phyloP scores from a whole-genome alignment of 2,797 vertebrate species.

The Meda fulgida region DNA sequence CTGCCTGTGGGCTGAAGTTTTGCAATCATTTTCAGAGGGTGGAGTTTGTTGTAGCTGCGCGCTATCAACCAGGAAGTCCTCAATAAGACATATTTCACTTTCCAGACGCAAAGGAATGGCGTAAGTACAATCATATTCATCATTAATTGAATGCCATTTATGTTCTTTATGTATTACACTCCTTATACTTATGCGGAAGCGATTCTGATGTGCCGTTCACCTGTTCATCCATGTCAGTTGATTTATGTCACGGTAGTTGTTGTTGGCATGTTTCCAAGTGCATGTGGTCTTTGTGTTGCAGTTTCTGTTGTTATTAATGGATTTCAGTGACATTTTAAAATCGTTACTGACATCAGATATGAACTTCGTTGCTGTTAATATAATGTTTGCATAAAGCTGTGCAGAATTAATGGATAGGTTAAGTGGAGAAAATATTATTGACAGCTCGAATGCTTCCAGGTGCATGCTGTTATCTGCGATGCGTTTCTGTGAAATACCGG shows the following conservation, averaged over 20 bases:
- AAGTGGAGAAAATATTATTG: neutral
- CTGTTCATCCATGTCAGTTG: neutral
- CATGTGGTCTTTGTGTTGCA: neutral
- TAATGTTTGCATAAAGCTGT: neutral
- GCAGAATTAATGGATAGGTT: neutral
- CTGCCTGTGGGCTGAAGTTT: neutral
- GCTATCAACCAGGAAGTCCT: slow-evolving; percentile 51
- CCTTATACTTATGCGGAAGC: neutral
- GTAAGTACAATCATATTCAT: slow-evolving; percentile 36
- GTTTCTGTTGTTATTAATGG: neutral
- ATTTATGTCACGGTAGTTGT: neutral
- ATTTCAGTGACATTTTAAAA: neutral
- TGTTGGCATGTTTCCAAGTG: neutral
- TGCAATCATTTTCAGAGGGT: neutral
- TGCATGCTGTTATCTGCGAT: neutral
- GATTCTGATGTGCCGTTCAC: neutral
- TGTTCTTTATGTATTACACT: too few species aligned
- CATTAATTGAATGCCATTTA: neutral
- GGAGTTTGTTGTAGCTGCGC: slow-evolving; percentile 3
- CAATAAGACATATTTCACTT: slow-evolving; percentile 11
- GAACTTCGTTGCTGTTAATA: neutral
- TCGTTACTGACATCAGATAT: neutral
- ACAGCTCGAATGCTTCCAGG: neutral
- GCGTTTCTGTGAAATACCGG: neutral
- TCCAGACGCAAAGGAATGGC: slow-evolving; percentile 13